Conservation (phyloP, 1,140 invertebrate genomes). For the Eumeta japonica region DNA sequence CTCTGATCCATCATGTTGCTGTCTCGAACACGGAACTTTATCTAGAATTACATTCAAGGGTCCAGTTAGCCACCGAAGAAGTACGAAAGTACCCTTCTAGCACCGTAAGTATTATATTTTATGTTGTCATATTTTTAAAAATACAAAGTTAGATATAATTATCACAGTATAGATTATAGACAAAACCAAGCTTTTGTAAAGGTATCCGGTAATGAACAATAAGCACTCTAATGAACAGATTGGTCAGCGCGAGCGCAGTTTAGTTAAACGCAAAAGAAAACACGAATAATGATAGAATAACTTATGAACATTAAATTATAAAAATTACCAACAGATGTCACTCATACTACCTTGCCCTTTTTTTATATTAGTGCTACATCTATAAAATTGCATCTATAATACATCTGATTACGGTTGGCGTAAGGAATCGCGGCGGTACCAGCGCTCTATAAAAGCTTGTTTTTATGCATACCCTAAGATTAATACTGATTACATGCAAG, state of each 20-base stretch:
- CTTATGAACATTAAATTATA: too few species aligned
- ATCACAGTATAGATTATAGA: neutral
- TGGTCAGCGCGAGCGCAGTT: neutral
- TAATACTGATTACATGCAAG: too few species aligned
- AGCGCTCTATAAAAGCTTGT: too few species aligned
- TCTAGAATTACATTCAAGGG: constrained; percentile 23
- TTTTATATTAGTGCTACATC: too few species aligned
- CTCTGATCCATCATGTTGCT: constrained; percentile 21
- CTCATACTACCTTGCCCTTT: too few species aligned
- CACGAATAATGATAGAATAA: constrained; percentile 13
- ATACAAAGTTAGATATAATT: neutral
- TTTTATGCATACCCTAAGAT: too few species aligned
- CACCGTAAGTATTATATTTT: constrained; percentile 18
- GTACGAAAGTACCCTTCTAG: constrained; percentile 26
- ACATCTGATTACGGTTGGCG: too few species aligned
- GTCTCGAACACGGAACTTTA: constrained; percentile 17
- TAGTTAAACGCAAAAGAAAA: neutral
- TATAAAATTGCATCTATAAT: too few species aligned
- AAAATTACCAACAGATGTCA: too few species aligned
- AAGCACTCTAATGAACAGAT: neutral
- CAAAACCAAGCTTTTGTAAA: neutral
- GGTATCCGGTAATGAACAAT: neutral
- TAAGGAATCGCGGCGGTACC: too few species aligned
- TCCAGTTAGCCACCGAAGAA: constrained; percentile 31
- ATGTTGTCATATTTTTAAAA: neutral